A percentile compares a stretch with the other conserved stretches of the same genome.
Evolutionary conservation across 2,888 invertebrate genomes (phyloP).

Genomic region (Philopedon plagiatum): DNA sequence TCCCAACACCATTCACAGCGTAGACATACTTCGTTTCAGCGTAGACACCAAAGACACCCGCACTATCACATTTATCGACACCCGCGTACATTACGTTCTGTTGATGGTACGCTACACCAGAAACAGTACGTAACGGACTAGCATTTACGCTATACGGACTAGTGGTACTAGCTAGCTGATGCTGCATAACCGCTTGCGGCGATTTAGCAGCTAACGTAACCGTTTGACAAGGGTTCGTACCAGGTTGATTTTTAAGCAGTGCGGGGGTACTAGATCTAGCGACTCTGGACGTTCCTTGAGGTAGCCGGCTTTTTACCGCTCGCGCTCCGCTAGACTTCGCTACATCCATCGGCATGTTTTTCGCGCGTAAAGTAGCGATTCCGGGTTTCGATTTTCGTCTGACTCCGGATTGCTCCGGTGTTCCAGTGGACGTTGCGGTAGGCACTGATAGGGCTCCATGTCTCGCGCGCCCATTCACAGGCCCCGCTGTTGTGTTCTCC

Average conservation of each 20-base stretch:
- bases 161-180: not conserved
- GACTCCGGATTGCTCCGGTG: constrained; percentile 53
- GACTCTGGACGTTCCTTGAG: constrained; percentile 13
- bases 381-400: constrained; percentile 19
- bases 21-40: constrained; percentile 72
- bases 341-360: constrained; percentile 25
- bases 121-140: constrained; percentile 4
- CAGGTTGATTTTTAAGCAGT: not conserved
- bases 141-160: not conserved
- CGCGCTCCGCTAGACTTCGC: constrained; percentile 29
- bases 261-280: not conserved
- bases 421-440: constrained; percentile 61
- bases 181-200: not conserved
- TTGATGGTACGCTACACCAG: constrained; percentile 36
- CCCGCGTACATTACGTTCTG: constrained; percentile 51
- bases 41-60: constrained; percentile 61
- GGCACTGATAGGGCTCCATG: constrained; percentile 61
- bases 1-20: constrained; percentile 69
- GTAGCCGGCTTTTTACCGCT: constrained; percentile 34
- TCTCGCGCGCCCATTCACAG: constrained; percentile 41
- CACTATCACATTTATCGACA: constrained; percentile 53
- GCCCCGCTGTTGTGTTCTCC: constrained; percentile 61
- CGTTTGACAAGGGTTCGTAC: not conserved
- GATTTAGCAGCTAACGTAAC: not conserved
- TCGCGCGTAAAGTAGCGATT: constrained; percentile 25